A percentile compares a stretch with the other conserved stretches of the same genome.
Evolutionary conservation across 2,797 vertebrate genomes (phyloP).

Genomic region (Gallirallus australis): DNA sequence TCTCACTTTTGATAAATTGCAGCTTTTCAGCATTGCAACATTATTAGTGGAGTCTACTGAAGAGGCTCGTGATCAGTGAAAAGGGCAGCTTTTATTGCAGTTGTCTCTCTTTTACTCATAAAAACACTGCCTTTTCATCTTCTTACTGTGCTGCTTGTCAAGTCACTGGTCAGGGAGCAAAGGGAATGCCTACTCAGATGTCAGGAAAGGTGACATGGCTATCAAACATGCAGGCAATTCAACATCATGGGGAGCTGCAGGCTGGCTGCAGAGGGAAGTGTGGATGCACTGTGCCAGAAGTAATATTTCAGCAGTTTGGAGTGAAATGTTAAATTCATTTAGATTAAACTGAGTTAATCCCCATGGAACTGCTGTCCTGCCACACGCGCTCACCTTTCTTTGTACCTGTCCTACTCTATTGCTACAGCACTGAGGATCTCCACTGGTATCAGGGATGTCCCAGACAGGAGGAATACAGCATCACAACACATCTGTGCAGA

Average conservation of each 20-base stretch:
- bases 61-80: not conserved
- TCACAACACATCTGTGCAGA: not conserved
- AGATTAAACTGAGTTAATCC: not conserved
- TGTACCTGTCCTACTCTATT: not conserved
- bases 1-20: not conserved
- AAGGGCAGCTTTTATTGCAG: not conserved
- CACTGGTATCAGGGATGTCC: not conserved
- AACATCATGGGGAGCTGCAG: not conserved
- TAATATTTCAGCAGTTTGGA: not conserved
- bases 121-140: not conserved
- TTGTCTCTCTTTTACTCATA: not conserved
- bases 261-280: not conserved
- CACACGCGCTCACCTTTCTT: not conserved
- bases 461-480: not conserved
- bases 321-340: not conserved
- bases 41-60: not conserved
- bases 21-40: not conserved
- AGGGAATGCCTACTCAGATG: not conserved
- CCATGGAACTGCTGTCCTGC: not conserved
- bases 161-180: not conserved
- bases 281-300: not conserved
- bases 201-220: not conserved
- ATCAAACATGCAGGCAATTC: not conserved
- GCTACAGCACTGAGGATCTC: not conserved
- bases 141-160: not conserved